phyloP scores from a whole-genome alignment of 2,888 invertebrate species.

The Drosophila koepferae region DNA sequence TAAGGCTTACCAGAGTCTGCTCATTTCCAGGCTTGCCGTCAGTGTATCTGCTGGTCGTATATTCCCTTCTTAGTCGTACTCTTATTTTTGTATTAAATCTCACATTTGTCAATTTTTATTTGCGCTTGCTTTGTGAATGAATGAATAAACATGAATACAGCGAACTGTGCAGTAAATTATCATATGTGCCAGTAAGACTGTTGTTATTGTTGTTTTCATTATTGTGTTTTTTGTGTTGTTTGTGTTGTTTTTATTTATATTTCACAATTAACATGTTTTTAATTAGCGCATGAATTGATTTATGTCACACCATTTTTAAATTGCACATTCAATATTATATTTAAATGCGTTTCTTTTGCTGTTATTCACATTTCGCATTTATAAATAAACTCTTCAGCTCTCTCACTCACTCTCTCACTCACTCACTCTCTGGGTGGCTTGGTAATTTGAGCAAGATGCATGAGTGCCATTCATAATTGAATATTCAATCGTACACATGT shows the following conservation, averaged over 20 bases:
- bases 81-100: constrained; percentile 27
- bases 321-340: constrained; percentile 62
- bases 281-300: constrained; percentile 71
- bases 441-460: constrained; percentile 60
- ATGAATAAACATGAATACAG: constrained; percentile 56
- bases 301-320: constrained; percentile 61
- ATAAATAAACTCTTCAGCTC: constrained; percentile 37
- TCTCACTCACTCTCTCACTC: too few species aligned
- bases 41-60: neutral
- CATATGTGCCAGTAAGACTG: constrained; percentile 17
- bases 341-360: constrained; percentile 38
- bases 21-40: neutral
- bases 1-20: neutral
- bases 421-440: neutral
- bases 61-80: neutral
- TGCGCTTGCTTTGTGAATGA: constrained; percentile 42
- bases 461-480: constrained; percentile 44
- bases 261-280: constrained; percentile 71
- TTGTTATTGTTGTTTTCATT: constrained; percentile 7
- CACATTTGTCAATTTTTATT: constrained; percentile 63
- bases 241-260: constrained; percentile 4
- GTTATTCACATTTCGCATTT: constrained; percentile 24
- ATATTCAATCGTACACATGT: constrained; percentile 33
- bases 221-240: constrained; percentile 14
- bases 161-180: constrained; percentile 51